These are phyloP conservation scores for Pristionchus arcanus DNA, from an alignment of 2,888 invertebrate species.

Conservation along the genomic window DNA sequence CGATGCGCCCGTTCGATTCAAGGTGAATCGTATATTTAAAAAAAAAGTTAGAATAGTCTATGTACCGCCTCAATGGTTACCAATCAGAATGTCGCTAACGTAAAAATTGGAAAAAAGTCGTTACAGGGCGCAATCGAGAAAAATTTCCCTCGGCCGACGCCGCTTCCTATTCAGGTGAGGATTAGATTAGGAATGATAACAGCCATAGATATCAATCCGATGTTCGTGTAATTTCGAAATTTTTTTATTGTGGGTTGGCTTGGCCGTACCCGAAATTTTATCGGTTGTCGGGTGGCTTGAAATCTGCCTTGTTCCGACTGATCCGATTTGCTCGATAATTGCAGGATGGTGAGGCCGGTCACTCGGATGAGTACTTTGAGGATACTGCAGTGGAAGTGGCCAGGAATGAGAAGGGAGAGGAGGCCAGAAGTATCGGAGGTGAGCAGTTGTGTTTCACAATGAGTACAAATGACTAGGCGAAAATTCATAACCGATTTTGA, in stretches of 20 bases:
- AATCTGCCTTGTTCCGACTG: no score
- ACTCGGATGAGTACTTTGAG: neutral
- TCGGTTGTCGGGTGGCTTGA: no score
- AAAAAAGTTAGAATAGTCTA: no score
- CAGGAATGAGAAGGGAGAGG: neutral
- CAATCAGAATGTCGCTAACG: neutral
- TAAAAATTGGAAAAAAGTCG: no score
- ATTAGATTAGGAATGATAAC: neutral
- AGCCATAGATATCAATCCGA: neutral
- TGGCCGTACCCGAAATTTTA: no score
- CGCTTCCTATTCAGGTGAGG: neutral
- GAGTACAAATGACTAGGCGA: no score
- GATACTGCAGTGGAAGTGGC: slow-evolving; percentile 1
- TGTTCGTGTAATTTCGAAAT: neutral
- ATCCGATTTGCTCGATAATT: neutral
- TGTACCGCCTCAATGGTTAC: no score
- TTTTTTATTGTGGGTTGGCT: no score
- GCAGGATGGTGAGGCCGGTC: neutral
- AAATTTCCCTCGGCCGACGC: slow-evolving; percentile 9
- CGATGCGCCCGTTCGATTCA: slow-evolving; percentile 11
- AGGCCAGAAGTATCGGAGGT: neutral
- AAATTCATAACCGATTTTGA: no score
- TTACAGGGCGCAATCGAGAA: neutral
- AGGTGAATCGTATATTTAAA: slow-evolving; percentile 16
- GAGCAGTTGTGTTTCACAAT: no score